Base-by-base conservation (phyloP, 2,888 invertebrate genomes). In the Thecocarcelia acutangulata region DNA sequence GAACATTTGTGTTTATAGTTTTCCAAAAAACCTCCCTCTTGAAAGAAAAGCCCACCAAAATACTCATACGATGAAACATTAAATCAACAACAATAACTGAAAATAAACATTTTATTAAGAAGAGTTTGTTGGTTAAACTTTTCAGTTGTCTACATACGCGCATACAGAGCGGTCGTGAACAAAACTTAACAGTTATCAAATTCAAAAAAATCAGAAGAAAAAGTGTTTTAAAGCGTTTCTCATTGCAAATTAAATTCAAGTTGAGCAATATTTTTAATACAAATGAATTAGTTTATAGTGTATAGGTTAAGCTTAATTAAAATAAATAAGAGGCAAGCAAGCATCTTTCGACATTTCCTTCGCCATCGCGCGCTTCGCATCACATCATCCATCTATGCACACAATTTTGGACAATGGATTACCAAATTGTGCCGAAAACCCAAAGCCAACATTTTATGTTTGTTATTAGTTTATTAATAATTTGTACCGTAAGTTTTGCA, bases 141-240 rank as follows among this genome's bases (percentile, higher is more conserved):
- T 85, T 87, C 87, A 88, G 88, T 88, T 85, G 86, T 75, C 46
- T 84, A 82, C 85, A 50, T 69, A 84, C 83, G 85, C 86, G 88
- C 87, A 85, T 84, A 82, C 83, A 52, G 84, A 80, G 76, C 85
- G 79, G 85, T 84, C 63, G 70, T n/a, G 68, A 63, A 28, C 11
- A 19, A 63, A 66, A 64, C 37, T 66, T 54, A 46, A 28, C 72
- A 44, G 52, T 40, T 54, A 24, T 5, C 12, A 15, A 50, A 19
- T 40, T 17, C 70, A 48, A 11, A 15, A n/a, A 61, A 42, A 15
- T 5, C 6, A 44, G 33, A 56, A 68, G 2, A 37, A 59, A 37
- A 28, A 28, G 3, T 6, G 61, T 6, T 17, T 33, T n/a, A n/a
- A n/a, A n/a, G 9, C 40, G 48, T 61, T 70, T n/a, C n/a, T 33